phyloP scores from a whole-genome alignment of 2,888 invertebrate genomes.

The Pantelozetes paolii region DNA sequence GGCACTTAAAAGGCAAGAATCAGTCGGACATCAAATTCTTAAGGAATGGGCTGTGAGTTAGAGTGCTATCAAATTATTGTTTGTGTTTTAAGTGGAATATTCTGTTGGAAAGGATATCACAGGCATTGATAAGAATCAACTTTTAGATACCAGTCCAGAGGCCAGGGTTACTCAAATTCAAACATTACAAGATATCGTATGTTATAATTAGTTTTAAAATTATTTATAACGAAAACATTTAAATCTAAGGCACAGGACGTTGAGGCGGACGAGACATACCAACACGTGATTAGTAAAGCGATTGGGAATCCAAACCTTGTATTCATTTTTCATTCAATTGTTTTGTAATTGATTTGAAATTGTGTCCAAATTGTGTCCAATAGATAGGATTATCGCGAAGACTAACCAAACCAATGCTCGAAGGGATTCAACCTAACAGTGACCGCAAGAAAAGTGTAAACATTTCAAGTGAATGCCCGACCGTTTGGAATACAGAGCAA shows the following conservation, averaged over 20 bases:
- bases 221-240: too few relatives aligned
- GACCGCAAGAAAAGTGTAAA: too few relatives aligned
- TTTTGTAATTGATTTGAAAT: background rate
- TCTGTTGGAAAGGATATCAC: slow-evolving; percentile 32
- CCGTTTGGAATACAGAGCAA: background rate
- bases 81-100: background rate
- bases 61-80: background rate
- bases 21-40: slow-evolving; percentile 37
- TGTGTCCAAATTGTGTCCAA: background rate
- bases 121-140: slow-evolving; percentile 39
- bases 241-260: too few relatives aligned
- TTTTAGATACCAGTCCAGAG: slow-evolving; percentile 36
- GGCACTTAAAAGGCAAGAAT: background rate
- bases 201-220: background rate
- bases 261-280: slow-evolving; percentile 3
- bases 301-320: slow-evolving; percentile 16
- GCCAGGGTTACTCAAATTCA: slow-evolving; percentile 41
- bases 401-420: slow-evolving; percentile 17
- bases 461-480: too few relatives aligned
- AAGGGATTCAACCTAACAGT: background rate
- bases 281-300: background rate
- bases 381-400: slow-evolving; percentile 29
- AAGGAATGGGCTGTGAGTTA: slow-evolving; percentile 42
- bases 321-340: background rate
- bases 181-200: slow-evolving; percentile 41